A percentile compares a stretch with the other conserved stretches of the same genome.
phyloP scores from a whole-genome alignment of 2,888 invertebrate species.

The Melitaea athalia region DNA sequence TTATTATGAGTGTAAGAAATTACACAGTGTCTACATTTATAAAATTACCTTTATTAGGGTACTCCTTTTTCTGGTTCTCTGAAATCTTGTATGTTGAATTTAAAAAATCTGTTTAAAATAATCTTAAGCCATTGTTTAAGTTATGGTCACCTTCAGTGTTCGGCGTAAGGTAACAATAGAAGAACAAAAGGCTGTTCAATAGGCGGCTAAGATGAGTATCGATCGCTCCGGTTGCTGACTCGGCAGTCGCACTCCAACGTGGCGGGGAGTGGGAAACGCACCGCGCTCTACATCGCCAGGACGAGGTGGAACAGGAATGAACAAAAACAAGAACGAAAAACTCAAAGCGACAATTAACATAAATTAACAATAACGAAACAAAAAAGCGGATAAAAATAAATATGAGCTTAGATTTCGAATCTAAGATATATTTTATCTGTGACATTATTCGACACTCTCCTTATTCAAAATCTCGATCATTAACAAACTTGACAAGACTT shows the following conservation, averaged over 20 bases:
- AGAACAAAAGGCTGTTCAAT: conserved; percentile 56
- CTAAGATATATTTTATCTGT: no score
- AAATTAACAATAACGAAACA: neutral
- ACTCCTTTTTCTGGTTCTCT: neutral
- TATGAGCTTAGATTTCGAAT: no score
- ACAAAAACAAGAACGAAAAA: neutral
- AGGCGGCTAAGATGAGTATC: conserved; percentile 63
- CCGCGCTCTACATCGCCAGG: conserved; percentile 25
- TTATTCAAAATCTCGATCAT: no score
- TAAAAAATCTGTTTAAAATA: neutral
- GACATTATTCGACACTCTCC: no score
- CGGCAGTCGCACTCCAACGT: conserved; percentile 51
- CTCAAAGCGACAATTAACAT: neutral
- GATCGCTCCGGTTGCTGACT: conserved; percentile 71
- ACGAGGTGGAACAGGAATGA: neutral
- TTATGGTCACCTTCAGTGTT: conserved; percentile 10
- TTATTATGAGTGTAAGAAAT: no score
- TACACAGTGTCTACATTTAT: no score
- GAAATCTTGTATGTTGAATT: no score
- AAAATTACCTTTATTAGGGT: neutral
- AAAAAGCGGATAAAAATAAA: neutral
- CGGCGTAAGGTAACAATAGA: conserved; percentile 40
- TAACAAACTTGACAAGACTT: no score
- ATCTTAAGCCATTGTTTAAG: neutral
- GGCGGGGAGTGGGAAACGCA: conserved; percentile 44